Evolutionary conservation across 1,140 invertebrate genomes (phyloP).

Genomic region (Bombus sibiricus): DNA sequence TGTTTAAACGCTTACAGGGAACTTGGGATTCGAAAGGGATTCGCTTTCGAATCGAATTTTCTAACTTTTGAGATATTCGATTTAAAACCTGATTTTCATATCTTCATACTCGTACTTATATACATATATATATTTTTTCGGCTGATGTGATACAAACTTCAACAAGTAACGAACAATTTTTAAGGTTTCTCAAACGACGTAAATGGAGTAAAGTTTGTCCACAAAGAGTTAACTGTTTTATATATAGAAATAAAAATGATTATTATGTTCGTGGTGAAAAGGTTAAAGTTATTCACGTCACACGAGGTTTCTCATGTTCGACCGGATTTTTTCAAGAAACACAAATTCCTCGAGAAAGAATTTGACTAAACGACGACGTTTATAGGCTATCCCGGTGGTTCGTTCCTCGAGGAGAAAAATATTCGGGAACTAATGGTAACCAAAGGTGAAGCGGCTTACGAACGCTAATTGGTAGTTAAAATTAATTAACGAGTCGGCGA

Average conservation of each 20-base stretch:
- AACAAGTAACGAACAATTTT: too few relatives aligned
- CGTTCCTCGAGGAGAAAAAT: background rate
- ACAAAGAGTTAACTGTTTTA: background rate
- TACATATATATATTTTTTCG: too few relatives aligned
- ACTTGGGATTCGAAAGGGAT: too few relatives aligned
- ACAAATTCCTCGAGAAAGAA: background rate
- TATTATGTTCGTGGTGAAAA: background rate
- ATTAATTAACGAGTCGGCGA: slow-evolving; percentile 30
- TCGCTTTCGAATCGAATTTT: too few relatives aligned
- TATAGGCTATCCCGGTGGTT: background rate
- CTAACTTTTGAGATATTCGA: too few relatives aligned
- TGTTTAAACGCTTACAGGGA: background rate
- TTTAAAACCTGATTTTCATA: too few relatives aligned
- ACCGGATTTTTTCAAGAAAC: background rate
- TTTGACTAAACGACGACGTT: background rate
- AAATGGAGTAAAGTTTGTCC: background rate
- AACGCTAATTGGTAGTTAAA: slow-evolving; percentile 36
- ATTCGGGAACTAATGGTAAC: background rate
- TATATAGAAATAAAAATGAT: background rate
- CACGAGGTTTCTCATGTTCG: background rate
- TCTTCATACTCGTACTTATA: too few relatives aligned
- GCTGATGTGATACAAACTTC: too few relatives aligned
- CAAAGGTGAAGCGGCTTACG: background rate
- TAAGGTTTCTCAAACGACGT: background rate
- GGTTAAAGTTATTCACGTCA: background rate